Evolutionary conservation across 2,113 vertebrate species (phyloP).

Genomic region (Ovibos moschatus): DNA sequence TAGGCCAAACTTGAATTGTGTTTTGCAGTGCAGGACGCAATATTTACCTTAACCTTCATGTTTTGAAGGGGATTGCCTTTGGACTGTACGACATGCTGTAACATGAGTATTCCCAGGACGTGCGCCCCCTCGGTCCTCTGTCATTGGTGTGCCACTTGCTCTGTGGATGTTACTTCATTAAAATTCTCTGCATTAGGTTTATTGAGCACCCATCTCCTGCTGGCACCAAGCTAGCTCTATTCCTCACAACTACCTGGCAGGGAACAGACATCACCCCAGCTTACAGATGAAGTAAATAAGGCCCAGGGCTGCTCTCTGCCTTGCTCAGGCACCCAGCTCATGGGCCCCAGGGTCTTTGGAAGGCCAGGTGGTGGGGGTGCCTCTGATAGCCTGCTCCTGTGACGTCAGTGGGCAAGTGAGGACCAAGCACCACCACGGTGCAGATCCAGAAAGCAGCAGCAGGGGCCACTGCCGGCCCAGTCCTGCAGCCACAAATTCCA

Average conservation of each 20-base stretch:
- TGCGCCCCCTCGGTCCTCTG: fast-evolving
- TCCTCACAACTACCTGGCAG: neutral
- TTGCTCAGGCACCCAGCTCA: no score
- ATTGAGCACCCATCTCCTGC: neutral
- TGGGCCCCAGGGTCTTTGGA: neutral
- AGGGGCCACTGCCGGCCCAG: neutral
- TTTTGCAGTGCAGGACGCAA: fast-evolving
- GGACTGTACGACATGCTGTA: neutral
- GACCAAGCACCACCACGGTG: neutral
- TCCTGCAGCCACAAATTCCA: neutral
- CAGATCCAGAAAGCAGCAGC: neutral
- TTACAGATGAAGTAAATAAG: neutral
- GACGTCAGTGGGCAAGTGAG: fast-evolving
- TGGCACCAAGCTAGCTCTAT: fast-evolving
- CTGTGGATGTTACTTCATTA: neutral
- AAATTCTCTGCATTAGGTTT: neutral
- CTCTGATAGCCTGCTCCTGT: neutral
- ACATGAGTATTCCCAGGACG: fast-evolving
- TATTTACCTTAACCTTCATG: neutral
- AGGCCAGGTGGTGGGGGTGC: fast-evolving
- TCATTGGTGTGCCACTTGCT: fast-evolving
- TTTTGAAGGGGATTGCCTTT: neutral
- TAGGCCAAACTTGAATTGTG: neutral
- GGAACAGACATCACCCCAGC: no score
- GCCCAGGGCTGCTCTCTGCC: no score